These are phyloP conservation scores for Drosophila arizonae DNA, from an alignment of 1,140 invertebrate species.

Conservation along the genomic window DNA sequence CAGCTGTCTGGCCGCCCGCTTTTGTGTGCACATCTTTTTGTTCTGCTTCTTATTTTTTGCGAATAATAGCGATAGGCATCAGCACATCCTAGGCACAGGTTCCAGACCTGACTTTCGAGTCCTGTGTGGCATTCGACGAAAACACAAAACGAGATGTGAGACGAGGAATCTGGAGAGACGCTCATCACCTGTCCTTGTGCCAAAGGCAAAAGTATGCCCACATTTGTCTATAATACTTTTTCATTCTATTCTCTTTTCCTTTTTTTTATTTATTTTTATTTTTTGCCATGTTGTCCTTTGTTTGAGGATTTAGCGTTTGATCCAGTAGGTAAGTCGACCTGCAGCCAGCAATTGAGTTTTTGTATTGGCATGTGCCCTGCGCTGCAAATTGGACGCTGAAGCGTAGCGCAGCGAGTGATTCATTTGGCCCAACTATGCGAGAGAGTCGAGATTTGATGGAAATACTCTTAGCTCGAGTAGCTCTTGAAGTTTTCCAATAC, in stretches of 20 bases:
- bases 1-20: conserved; percentile 59
- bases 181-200: conserved; percentile 67
- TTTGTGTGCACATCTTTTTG: conserved; percentile 58
- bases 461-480: conserved; percentile 14
- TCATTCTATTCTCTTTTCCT: conserved; percentile 4
- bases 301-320: conserved; percentile 35
- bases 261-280: too few relatives aligned
- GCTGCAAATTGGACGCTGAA: conserved; percentile 1
- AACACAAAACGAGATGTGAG: conserved; percentile 21
- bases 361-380: conserved; percentile 39
- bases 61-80: conserved; percentile 72
- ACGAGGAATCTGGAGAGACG: conserved; percentile 50
- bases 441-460: neutral
- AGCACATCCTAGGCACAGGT: conserved; percentile 56
- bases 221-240: conserved; percentile 13
- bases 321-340: conserved; percentile 37
- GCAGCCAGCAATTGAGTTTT: conserved; percentile 25
- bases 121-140: conserved; percentile 51
- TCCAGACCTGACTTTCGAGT: conserved; percentile 57
- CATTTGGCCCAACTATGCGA: too few relatives aligned
- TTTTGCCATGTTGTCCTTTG: conserved; percentile 34
- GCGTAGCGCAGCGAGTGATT: neutral
- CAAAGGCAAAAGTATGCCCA: conserved; percentile 38
- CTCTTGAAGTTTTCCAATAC: neutral
- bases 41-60: conserved; percentile 30